phyloP scores from a whole-genome alignment of 2,888 invertebrate genomes.

The Polydrusus tereticollis region DNA sequence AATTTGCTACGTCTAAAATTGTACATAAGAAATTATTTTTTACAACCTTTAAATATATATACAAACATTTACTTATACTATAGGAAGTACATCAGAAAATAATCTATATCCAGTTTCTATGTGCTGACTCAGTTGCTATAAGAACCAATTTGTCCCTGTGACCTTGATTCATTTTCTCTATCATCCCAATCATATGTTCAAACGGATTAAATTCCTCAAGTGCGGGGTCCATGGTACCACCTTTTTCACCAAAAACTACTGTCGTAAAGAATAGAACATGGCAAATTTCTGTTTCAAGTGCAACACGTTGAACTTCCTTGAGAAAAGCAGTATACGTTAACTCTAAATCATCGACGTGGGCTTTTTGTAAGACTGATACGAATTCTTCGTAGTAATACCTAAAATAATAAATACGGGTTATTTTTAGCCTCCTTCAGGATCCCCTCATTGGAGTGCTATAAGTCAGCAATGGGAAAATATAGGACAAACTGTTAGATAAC shows the following conservation, averaged over 20 bases:
- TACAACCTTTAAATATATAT: no score
- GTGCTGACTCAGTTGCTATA: background rate
- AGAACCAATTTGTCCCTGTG: slow-evolving; percentile 13
- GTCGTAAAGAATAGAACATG: slow-evolving; percentile 7
- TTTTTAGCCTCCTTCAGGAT: no score
- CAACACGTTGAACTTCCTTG: slow-evolving; percentile 7
- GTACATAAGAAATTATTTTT: no score
- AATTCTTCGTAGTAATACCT: slow-evolving; percentile 28
- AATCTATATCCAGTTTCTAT: slow-evolving; percentile 21
- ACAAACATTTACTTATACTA: no score
- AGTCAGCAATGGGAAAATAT: no score
- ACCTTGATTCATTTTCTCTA: slow-evolving; percentile 4
- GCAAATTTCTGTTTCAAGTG: background rate
- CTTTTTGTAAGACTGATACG: background rate
- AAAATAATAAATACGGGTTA: slow-evolving; percentile 4
- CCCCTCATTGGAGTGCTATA: no score
- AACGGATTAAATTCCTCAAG: slow-evolving; percentile 12
- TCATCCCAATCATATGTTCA: background rate
- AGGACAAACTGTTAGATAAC: no score
- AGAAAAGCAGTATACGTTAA: slow-evolving; percentile 14
- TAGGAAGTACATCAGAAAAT: no score
- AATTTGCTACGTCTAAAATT: no score
- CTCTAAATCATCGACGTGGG: slow-evolving; percentile 4
- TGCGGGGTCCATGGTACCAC: background rate
- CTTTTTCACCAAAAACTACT: slow-evolving; percentile 20